phyloP scores from a whole-genome alignment of 1,140 invertebrate species.

The Drosophila sturtevanti region DNA sequence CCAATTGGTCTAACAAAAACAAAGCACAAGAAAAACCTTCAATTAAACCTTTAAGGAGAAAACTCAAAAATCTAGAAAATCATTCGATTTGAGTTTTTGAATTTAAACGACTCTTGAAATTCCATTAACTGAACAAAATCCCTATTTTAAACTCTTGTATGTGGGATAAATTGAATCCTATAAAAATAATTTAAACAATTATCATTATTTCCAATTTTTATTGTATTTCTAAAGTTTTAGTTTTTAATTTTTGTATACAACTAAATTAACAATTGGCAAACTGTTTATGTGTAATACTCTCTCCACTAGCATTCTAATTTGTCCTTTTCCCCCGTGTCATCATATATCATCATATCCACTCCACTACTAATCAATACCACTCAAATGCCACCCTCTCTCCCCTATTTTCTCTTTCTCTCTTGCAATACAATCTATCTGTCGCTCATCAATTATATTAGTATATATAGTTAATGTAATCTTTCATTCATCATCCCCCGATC shows the following conservation, averaged over 20 bases:
- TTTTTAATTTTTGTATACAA: conserved; percentile 30
- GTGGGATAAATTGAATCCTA: background rate
- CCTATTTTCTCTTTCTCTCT: background rate
- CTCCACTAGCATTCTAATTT: conserved; percentile 40
- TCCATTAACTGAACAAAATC: conserved; percentile 2
- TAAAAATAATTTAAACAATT: conserved; percentile 27
- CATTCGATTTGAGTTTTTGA: conserved; percentile 18
- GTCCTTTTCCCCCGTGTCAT: conserved; percentile 14
- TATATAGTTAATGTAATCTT: background rate
- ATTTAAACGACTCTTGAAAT: conserved; percentile 22
- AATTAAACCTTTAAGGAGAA: conserved; percentile 36
- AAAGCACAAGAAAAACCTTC: conserved; percentile 45
- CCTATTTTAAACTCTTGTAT: background rate
- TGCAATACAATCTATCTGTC: background rate
- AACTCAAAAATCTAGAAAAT: conserved; percentile 35
- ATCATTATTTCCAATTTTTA: background rate
- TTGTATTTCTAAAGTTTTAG: conserved; percentile 7
- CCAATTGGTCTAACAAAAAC: conserved; percentile 73
- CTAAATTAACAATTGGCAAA: conserved; percentile 47
- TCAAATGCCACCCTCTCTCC: background rate
- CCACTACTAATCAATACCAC: conserved; percentile 7
- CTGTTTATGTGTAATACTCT: conserved; percentile 43
- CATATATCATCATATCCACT: conserved; percentile 14
- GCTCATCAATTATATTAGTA: background rate
- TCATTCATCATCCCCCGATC: conserved; percentile 31